Percentiles rank a stretch among this genome's conserved stretches.
phyloP scores from a whole-genome alignment of 2,113 vertebrate genomes.

The Sapayoa aenigma region DNA sequence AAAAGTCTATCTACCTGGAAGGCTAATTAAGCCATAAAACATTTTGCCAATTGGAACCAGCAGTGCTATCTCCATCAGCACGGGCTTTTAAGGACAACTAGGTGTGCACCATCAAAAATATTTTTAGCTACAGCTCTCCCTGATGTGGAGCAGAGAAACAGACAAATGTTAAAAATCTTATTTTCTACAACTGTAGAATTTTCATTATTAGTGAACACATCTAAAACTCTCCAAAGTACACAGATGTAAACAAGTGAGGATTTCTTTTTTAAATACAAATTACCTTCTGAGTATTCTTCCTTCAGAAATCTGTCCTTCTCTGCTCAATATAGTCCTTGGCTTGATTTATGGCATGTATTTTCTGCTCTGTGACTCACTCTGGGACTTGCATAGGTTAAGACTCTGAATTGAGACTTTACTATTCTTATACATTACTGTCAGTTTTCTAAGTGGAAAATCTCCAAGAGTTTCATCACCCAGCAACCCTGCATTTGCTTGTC shows the following conservation, averaged over 20 bases:
- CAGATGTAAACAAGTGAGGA: background rate
- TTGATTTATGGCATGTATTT: background rate
- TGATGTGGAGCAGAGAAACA: background rate
- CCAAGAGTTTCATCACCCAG: background rate
- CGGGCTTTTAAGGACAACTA: background rate
- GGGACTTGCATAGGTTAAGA: background rate
- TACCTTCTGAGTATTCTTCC: background rate
- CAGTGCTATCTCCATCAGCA: background rate
- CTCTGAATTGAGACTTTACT: background rate
- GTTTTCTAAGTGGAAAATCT: background rate
- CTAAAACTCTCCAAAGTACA: background rate
- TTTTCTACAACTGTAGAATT: background rate
- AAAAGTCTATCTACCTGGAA: background rate
- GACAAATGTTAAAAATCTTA: background rate
- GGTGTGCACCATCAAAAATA: background rate
- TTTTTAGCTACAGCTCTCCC: background rate
- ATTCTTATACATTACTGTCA: background rate
- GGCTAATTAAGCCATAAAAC: background rate
- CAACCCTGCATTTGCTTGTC: background rate
- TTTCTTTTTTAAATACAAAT: background rate
- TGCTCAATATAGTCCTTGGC: background rate
- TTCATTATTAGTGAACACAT: background rate
- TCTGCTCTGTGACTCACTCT: background rate
- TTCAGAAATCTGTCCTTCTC: background rate
- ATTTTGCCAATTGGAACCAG: background rate